Conservation (phyloP, 2,888 invertebrate genomes). For the Pristionchus mayeri region DNA sequence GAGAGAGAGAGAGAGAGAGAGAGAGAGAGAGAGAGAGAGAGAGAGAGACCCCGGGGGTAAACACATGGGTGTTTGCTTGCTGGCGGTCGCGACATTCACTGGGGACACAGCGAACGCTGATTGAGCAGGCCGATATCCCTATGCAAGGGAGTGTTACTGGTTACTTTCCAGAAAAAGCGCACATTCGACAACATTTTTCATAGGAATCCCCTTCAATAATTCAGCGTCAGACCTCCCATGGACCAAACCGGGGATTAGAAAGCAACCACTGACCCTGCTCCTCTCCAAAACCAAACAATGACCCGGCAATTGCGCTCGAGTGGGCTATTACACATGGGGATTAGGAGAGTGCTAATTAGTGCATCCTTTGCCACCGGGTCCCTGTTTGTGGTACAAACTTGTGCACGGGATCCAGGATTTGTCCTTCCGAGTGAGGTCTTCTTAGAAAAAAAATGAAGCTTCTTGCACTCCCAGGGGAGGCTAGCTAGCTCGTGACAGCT, state of each 20-base stretch:
- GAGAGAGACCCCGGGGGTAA: not conserved
- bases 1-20: not conserved
- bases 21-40: not conserved
- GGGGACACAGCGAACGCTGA: not conserved
- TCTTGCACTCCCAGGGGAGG: too few relatives aligned
- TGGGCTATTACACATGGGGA: slow-evolving; percentile 1
- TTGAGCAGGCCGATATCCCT: not conserved
- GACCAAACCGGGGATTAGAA: not conserved
- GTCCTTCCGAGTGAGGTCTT: too few relatives aligned
- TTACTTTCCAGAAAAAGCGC: not conserved
- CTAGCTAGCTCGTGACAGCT: too few relatives aligned
- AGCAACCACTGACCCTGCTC: not conserved
- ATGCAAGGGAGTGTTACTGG: not conserved
- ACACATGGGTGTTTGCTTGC: not conserved
- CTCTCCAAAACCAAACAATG: not conserved
- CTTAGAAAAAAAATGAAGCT: too few relatives aligned
- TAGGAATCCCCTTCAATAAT: not conserved
- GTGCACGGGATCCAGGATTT: too few relatives aligned
- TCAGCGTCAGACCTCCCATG: not conserved
- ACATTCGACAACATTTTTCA: too few relatives aligned
- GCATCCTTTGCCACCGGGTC: too few relatives aligned
- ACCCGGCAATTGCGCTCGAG: not conserved
- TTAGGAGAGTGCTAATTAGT: not conserved
- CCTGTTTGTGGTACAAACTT: not conserved
- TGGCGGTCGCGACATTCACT: not conserved